A percentile compares a stretch with the other conserved stretches of the same genome.
Evolutionary conservation across 2,113 vertebrate genomes (phyloP).

Genomic region (Pyxicephalus adspersus): DNA sequence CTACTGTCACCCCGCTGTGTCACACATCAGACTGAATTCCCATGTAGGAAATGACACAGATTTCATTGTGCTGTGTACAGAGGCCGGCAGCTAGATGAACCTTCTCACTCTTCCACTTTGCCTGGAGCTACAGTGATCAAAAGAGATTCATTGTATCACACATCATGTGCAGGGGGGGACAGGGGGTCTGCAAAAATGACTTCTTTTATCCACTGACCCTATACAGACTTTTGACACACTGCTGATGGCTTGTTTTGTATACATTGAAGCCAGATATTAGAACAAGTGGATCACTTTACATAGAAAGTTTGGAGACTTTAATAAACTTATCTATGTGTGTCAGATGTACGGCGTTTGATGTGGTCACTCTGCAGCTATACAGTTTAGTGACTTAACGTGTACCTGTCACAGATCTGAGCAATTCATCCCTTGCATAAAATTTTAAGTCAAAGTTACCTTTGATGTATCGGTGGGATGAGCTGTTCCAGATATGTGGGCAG

Average conservation of each 20-base stretch:
- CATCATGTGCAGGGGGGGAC: constrained; percentile 19
- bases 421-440: too few species aligned
- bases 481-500: too few species aligned
- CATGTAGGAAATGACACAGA: constrained; percentile 26
- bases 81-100: constrained; percentile 19
- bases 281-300: not conserved
- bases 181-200: constrained; percentile 6
- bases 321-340: too few species aligned
- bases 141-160: constrained; percentile 23
- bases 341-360: too few species aligned
- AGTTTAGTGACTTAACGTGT: too few species aligned
- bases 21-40: constrained; percentile 25
- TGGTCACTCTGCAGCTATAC: too few species aligned
- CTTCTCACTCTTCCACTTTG: constrained; percentile 8
- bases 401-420: too few species aligned
- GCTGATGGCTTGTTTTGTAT: not conserved
- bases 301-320: not conserved
- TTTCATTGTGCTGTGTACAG: constrained; percentile 9
- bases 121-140: constrained; percentile 8
- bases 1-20: not conserved
- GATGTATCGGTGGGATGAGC: too few species aligned
- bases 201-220: constrained; percentile 30
- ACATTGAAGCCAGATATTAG: not conserved
- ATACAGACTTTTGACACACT: not conserved
- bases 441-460: too few species aligned